Base-by-base conservation (phyloP, 2,797 vertebrate genomes). In the Crax fasciolata region DNA sequence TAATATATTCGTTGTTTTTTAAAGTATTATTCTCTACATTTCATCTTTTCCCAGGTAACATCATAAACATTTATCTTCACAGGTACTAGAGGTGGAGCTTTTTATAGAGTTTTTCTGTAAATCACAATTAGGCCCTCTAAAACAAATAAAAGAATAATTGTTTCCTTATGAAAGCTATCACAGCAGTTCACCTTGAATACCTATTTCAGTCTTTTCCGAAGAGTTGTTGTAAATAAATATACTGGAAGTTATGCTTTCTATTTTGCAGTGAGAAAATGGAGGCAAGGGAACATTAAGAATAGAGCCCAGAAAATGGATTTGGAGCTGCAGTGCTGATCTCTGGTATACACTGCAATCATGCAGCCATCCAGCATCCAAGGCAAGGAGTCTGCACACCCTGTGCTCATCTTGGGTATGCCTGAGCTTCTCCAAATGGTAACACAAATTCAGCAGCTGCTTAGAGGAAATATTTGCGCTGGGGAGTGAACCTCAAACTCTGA, bases 201-300 rank as follows among this genome's bases (percentile, higher is more conserved):
- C n/a, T 41, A 23, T 87, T 89, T 63, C 58, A 84, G 93, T 81
- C 19, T 73, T 92, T 89, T 90, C 67, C 8, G 49, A 49, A 87
- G 32, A 74, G 63, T 19, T 84, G 4, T n/a, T 89, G 61, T 65
- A 85, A 93, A 80, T 38, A 84, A 81, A 80, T 73, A 63, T 28
- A 59, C 41, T 87, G 63, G 46, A 90, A 92, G 39, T 78, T 46
- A 38, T 20, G 10, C 20, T 82, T 92, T 84, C 52, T 62, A 1
- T 67, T 84, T 91, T 44, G 5, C 44, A 57, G 21, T 61, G 27
- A 78, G 62, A 46, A 85, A 79, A 67, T 39, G 9, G 8, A 57
- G 12, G 41, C 25, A 44, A 27, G 10, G 5, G 24, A 17, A 49
- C 23, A 30, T 41, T 59, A 51, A 61, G 25, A 79, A 30, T 52